Base-by-base conservation (phyloP, 2,113 vertebrate genomes). In the Oncorhynchus kisutch region DNA sequence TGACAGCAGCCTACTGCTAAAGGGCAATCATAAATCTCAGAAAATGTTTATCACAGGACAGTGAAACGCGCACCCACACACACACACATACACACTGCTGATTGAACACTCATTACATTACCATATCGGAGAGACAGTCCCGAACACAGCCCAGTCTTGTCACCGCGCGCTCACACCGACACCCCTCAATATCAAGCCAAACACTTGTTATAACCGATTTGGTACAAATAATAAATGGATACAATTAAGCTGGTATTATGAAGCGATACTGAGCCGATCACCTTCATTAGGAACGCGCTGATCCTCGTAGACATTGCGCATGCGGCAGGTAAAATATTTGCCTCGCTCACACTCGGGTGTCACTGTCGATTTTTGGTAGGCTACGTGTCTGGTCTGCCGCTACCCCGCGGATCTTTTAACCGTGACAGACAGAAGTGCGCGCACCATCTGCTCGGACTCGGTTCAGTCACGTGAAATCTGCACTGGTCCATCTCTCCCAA, bases 11-110 rank as follows among this genome's bases (percentile, higher is more conserved):
- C 81, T 90, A 88, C 82, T 14, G 51, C 51, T 51, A 73, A 82
- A 78, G 76, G 82, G 72, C 76, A 75, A 78, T 90, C 89, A 81
- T 90, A 85, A 88, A 92, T 92, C 84, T 71, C 79, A 79, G 76
- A 83, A 85, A 86, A 90, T 85, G 78, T 78, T 86, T 85, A 86
- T 78, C 88, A 75, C 51, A 76, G 76, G 88, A 45, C 39, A 45
- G 39, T 11, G 9, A 45, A 45, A 45, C 39, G 12, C 24, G 24
- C 70, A 72, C 82, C 75, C 78, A 82, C 80, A 78, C 82, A 80
- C 79, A 70, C 62, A 31, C 9, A 49, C 25, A 24, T 29, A 39
- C 39, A 9, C 78, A 78, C 70, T 73, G 60, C 24, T 54, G 64
- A 75, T 75, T 83, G 67, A 51, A 34, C 78, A 68, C 76, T 66